Base-by-base conservation (phyloP, 2,888 invertebrate species). In the Molorchus minor region DNA sequence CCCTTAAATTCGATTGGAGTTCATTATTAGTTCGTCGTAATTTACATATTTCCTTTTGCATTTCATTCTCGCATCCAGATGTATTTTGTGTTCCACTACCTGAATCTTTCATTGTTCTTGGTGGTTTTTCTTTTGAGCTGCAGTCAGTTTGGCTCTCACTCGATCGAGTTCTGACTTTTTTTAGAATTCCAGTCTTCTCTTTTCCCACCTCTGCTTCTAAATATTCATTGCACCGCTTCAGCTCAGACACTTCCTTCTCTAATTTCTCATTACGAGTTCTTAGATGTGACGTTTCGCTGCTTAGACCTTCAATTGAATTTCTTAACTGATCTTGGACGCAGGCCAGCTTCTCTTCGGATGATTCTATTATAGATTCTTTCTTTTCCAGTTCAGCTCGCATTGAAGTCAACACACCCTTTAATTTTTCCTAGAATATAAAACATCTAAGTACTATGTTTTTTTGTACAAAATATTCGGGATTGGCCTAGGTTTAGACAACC, bases 311-410 rank as follows among this genome's bases (percentile, higher is more conserved):
- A 30, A 80, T 78, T 0, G 78, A 76, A 29, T 63, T 71, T 43
- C 72, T 73, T 19, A 80, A 61, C 58, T 79, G 69, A 12, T 67
- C 67, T 65, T 80, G 77, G 2, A 79, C 71, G 2, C 59, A 58
- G 0, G 71, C 73, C 12, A 80, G 58, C 62, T 79, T 74, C 64
- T 77, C 74, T 65, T 79, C 77, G 0, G 79, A 79, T 16, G 68
- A 54, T 15, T 62, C 61, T 53, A 81, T 75, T 8, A 79, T 16
- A 36, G 46, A 56, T 21, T 77, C 73, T 58, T 80, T 80, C 40
- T 71, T 67, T 20, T 79, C 78, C 3, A 80, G 51, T 67, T 80
- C 77, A 2, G 65, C 63, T 58, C 79, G 66, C 70, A 80, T 72
- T 15, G 70, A 68, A 10, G 65, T 58, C 12, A 80, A 53, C 8